These are phyloP conservation scores for Gymnodraco acuticeps DNA, from an alignment of 2,797 vertebrate genomes.

Conservation along the genomic window DNA sequence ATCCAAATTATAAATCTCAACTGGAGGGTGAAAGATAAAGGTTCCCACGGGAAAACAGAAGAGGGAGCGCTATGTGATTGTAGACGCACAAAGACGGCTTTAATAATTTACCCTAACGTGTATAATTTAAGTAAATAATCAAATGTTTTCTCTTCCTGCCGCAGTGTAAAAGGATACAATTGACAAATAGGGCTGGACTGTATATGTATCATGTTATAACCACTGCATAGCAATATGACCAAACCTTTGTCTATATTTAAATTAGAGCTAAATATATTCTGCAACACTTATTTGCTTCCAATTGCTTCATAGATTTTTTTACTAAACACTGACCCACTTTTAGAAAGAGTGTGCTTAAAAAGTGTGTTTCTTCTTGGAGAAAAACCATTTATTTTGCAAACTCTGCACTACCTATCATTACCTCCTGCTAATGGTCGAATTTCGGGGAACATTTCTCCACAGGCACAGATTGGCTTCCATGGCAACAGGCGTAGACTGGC, in stretches of 20 bases:
- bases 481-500: conserved; percentile 48
- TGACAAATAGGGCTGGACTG: too few relatives aligned
- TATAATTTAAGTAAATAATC: conserved; percentile 6
- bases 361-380: conserved; percentile 14
- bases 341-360: conserved; percentile 1
- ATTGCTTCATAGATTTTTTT: neutral
- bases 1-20: conserved; percentile 83
- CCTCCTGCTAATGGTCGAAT: conserved; percentile 40
- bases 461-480: conserved; percentile 58
- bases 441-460: conserved; percentile 37
- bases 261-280: neutral
- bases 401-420: conserved; percentile 41
- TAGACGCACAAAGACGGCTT: conserved; percentile 29
- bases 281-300: neutral
- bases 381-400: conserved; percentile 9
- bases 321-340: conserved; percentile 30
- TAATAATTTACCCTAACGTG: conserved; percentile 1
- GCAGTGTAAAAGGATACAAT: neutral
- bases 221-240: neutral
- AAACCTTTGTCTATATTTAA: neutral
- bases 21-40: conserved; percentile 76
- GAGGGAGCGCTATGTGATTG: conserved; percentile 40
- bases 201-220: neutral
- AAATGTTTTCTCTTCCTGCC: neutral
- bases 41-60: conserved; percentile 72